Evolutionary conservation across 1,140 invertebrate species (phyloP), one percentile per base, ranked within the genome.

Genomic region (Calosoma granatense): DNA sequence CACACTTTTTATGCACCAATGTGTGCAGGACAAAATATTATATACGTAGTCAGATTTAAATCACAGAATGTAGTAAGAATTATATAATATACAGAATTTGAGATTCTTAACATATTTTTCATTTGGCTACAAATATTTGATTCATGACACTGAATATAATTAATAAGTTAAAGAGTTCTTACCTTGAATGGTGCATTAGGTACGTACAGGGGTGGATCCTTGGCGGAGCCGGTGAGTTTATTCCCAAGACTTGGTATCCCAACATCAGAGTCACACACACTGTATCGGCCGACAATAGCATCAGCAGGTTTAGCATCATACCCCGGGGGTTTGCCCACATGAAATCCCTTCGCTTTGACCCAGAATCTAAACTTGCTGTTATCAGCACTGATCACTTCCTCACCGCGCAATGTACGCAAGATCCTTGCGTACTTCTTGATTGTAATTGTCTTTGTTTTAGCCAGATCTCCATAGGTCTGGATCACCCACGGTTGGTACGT

Each of bases 351-450:
- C 60, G 90, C 90, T 74, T 94, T 94, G 59, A 96, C 92, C 94
- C 93, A 96, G 72, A 95, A 94, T 23, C 92, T 83, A 70, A 97
- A 95, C 73, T 95, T 96, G 39, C 91, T 94, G 74, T 92, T 94
- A 68, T 95, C 93, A 1, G 90, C 88, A 66, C 84, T 86, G 70
- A 87, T 88, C 57, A 85, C 83, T 68, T 95, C 92, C 66, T 94
- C 91, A 14, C 92, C 92, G 2, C 85, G 78, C 12, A 96, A 74
- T 12, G 92, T 94, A 54, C 88, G 80, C 58, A 94, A 71, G 53
- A 96, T 94, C 43, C 92, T 76, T 12, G 85, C 83, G 73, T 94
- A 94, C 72, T 97, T 97, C 64, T 88, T 89, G 55, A 89, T 74
- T 0, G 93, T 95, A 61, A 97, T 92, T 0, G 93, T 97, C 72